A percentile compares a stretch with the other conserved stretches of the same genome.
These are phyloP conservation scores for Paguma larvata DNA, from an alignment of 2,797 vertebrate genomes.

Conservation along the genomic window DNA sequence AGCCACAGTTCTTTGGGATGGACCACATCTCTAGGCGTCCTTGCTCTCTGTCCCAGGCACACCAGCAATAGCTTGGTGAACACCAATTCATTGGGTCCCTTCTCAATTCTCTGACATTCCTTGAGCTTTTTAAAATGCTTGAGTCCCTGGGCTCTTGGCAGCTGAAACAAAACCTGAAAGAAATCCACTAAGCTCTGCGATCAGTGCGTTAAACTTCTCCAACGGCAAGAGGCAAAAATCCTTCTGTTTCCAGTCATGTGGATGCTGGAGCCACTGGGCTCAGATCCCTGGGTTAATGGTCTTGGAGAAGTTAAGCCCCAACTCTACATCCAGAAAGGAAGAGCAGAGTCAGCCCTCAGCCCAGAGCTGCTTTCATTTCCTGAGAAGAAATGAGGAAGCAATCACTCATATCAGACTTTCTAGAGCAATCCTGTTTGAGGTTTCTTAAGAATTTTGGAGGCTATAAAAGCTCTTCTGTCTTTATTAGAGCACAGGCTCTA, in stretches of 20 bases:
- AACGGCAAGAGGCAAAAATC: background rate
- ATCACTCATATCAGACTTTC: background rate
- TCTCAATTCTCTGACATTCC: background rate
- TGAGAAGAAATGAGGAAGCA: background rate
- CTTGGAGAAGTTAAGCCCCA: background rate
- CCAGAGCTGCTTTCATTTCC: background rate
- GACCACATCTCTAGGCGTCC: background rate
- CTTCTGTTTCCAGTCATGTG: background rate
- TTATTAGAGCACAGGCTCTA: background rate
- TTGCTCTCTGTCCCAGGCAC: too few species aligned
- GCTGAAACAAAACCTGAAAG: slow-evolving; percentile 1
- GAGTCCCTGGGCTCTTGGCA: background rate
- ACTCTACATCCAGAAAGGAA: background rate
- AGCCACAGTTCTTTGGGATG: background rate
- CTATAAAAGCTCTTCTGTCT: background rate
- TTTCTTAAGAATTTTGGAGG: background rate
- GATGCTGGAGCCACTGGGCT: background rate
- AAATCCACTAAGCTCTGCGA: background rate
- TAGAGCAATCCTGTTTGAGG: background rate
- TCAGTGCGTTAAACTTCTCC: background rate
- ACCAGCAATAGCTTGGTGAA: background rate
- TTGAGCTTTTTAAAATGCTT: background rate
- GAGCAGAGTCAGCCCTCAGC: background rate
- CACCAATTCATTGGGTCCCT: background rate
- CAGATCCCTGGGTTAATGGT: too few species aligned